Percentiles rank a stretch among this genome's conserved stretches.
These are phyloP conservation scores for Lamprotornis superbus DNA, from an alignment of 2,113 vertebrate genomes.

Conservation along the genomic window DNA sequence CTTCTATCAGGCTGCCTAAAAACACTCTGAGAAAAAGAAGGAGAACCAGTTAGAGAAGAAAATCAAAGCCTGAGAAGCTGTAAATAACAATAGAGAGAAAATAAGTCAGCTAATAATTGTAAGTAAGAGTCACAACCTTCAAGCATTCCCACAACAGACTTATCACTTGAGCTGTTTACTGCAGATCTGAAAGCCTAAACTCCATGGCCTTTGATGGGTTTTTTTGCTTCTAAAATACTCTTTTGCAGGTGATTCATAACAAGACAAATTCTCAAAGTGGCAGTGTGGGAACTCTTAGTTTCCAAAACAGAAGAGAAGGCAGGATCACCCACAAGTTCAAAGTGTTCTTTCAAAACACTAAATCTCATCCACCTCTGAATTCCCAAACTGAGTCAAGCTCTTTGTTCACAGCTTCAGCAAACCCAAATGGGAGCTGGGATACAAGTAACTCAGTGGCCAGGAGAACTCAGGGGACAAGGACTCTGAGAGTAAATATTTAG, in stretches of 20 bases:
- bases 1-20: slow-evolving; percentile 37
- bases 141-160: slow-evolving; percentile 56
- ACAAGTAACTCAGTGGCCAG: neutral
- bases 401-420: slow-evolving; percentile 5
- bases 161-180: slow-evolving; percentile 49
- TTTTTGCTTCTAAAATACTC: slow-evolving; percentile 45
- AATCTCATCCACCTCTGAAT: neutral
- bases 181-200: slow-evolving; percentile 25
- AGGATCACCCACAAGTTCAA: slow-evolving; percentile 45
- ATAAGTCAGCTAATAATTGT: slow-evolving; percentile 54
- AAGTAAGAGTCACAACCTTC: slow-evolving; percentile 51
- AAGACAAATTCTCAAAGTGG: slow-evolving; percentile 34
- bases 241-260: slow-evolving; percentile 55
- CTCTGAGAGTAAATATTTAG: slow-evolving; percentile 12
- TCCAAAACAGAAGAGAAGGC: slow-evolving; percentile 38
- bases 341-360: slow-evolving; percentile 18
- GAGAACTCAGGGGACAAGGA: neutral
- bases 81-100: slow-evolving; percentile 55
- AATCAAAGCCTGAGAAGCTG: slow-evolving; percentile 61
- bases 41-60: slow-evolving; percentile 57
- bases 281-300: slow-evolving; percentile 36
- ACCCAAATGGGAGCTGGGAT: neutral
- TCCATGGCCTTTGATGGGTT: slow-evolving; percentile 15
- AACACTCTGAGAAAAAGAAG: slow-evolving; percentile 16
- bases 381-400: slow-evolving; percentile 6